These are phyloP conservation scores for Mechanitis mazaeus DNA, from an alignment of 2,888 invertebrate species.

Conservation along the genomic window DNA sequence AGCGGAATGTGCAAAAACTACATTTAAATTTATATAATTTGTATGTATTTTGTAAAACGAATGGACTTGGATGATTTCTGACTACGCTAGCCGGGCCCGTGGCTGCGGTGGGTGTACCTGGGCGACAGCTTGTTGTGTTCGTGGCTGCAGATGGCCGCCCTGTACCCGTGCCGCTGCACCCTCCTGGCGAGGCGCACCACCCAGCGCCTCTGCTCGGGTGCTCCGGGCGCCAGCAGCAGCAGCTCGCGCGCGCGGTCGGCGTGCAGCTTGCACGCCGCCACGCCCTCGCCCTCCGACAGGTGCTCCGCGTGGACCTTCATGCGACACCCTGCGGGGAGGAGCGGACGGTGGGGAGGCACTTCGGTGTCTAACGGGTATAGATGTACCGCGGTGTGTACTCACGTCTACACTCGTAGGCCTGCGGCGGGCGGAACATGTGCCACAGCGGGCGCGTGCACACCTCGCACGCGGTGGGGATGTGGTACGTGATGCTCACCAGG, in stretches of 20 bases:
- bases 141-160: conserved; percentile 86
- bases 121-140: conserved; percentile 68
- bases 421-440: conserved; percentile 98
- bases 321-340: conserved; percentile 84
- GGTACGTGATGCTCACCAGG: conserved; percentile 96
- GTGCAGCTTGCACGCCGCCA: conserved; percentile 97
- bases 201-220: conserved; percentile 95
- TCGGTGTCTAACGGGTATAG: not conserved
- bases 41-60: too few species aligned
- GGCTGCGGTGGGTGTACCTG: conserved; percentile 26
- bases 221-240: conserved; percentile 89
- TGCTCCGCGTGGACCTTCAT: conserved; percentile 99
- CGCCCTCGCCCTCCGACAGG: conserved; percentile 85
- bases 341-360: too few species aligned
- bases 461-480: conserved; percentile 99
- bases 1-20: too few species aligned
- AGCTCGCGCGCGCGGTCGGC: conserved; percentile 97
- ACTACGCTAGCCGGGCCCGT: too few species aligned
- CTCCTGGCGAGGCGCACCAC: conserved; percentile 92
- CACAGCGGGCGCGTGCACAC: conserved; percentile 97
- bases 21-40: too few species aligned
- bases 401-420: conserved; percentile 98
- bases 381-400: conserved; percentile 41
- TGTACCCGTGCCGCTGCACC: conserved; percentile 95
- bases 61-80: too few species aligned